Base-by-base conservation (phyloP, 2,113 vertebrate genomes). In the Etheostoma spectabile region DNA sequence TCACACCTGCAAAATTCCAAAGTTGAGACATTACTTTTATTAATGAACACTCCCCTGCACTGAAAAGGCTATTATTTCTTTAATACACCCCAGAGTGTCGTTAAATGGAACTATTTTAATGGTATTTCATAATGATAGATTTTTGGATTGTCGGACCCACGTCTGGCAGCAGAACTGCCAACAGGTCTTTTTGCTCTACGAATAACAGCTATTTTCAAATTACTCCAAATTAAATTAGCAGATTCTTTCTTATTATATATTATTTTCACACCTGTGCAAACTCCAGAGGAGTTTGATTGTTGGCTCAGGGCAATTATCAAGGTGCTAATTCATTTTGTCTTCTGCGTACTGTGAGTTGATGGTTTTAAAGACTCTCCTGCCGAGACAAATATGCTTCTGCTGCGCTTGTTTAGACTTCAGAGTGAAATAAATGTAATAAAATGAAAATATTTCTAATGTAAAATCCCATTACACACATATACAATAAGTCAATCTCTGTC, bases 31-130 rank as follows among this genome's bases (percentile, higher is more conserved):
- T 89, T 79, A 85, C 73, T 88, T 89, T 74, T 84, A 90, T 91
- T 90, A 93, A 92, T 90, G 91, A 93, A 86, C 7, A n/a, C 61
- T 73, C 69, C 38, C 27, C 57, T 48, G 55, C 69, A 70, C 82
- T 93, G 89, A 93, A 88, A 92, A 92, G 85, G 5, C 80, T 67
- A 48, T 92, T 93, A 80, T 92, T 91, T 85, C 80, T 80, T 86
- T 70, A 88, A 88, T 84, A 66, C 83, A 57, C 90, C 89, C 92
- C 75, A 70, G 86, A 91, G 90, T 84, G 76, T 86, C 68, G 66
- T 89, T 88, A 83, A 68, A 79, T 22, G 14, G 61, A 83, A 22
- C 77, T 55, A 66, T 80, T 87, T 91, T 81, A 78, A 86, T 80
- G 80, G 70, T 79, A 63, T 83, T 82, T 85, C 57, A 84, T 67